Evolutionary conservation across 2,888 invertebrate genomes (phyloP), one percentile per base, ranked within the genome.

Genomic region (Protodeltote pygarga): DNA sequence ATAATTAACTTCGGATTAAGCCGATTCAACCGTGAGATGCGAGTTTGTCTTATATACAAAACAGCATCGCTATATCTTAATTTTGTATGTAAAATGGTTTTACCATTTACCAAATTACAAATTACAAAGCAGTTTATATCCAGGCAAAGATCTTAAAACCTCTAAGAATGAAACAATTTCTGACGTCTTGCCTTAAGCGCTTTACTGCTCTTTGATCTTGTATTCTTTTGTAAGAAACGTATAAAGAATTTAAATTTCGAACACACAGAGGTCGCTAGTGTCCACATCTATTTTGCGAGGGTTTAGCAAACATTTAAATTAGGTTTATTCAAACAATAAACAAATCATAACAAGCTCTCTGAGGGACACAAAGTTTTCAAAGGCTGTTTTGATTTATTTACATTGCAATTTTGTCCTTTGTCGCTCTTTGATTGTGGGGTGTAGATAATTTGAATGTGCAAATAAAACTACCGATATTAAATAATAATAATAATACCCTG

Each of bases 311-410:
- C 83, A 85, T 79, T 81, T 77, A 83, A 87, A 86, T 86, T 87
- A 84, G 81, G 73, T 75, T 72, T 58, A 71, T 42, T 71, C 77
- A 85, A 85, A 83, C 78, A 84, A 75, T 81, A 77, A 81, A 82
- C 83, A 86, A 81, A 80, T 83, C 78, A 83, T 87, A 87, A 87
- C 85, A 79, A 83, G 79, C 73, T 75, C 83, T 79, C 80, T 45
- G 58, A 75, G 82, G 85, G 79, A 69, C 72, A 63, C 65, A 55
- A 75, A 77, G 70, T 83, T 81, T 79, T 69, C 69, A 71, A 77
- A 72, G 74, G 74, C 67, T 70, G 71, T 66, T 75, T 67, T 75
- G 68, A 70, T 71, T 74, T 78, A 77, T 78, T 76, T 72, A 69
- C 70, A 74, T 72, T 55, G 64, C 62, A 73, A 73, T 70, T 71